phyloP scores from a whole-genome alignment of 2,797 vertebrate species.

The Ctenopoma kingsleyae region DNA sequence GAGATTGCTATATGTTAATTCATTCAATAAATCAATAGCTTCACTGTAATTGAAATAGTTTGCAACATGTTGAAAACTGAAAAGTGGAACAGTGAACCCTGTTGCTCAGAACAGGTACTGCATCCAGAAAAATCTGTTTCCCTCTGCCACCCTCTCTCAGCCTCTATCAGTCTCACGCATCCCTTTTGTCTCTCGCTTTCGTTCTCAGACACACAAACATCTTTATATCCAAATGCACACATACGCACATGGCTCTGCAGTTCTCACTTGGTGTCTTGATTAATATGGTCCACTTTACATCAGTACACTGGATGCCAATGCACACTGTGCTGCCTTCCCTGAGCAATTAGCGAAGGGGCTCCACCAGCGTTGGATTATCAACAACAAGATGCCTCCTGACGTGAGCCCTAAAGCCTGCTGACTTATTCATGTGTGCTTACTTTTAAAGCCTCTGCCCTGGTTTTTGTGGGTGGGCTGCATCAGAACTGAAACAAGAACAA shows the following conservation, averaged over 20 bases:
- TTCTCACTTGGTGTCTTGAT: slow-evolving; percentile 78
- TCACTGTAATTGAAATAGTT: slow-evolving; percentile 76
- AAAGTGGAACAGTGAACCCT: slow-evolving; percentile 83
- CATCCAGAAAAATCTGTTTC: slow-evolving; percentile 14
- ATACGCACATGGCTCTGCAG: slow-evolving; percentile 23
- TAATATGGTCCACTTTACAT: slow-evolving; percentile 86
- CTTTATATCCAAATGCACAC: slow-evolving; percentile 5
- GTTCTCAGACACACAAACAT: slow-evolving; percentile 24
- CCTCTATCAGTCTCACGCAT: slow-evolving; percentile 16
- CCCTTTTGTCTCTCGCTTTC: slow-evolving; percentile 33
- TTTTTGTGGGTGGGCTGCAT: slow-evolving; percentile 72
- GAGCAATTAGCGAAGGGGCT: slow-evolving; percentile 83
- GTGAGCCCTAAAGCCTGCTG: slow-evolving; percentile 79
- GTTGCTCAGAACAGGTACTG: slow-evolving; percentile 69
- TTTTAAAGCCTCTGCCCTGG: slow-evolving; percentile 74
- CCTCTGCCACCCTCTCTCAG: background rate
- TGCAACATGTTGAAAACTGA: slow-evolving; percentile 35
- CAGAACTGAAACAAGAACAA: slow-evolving; percentile 69
- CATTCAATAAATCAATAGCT: slow-evolving; percentile 80
- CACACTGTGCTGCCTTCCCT: slow-evolving; percentile 80
- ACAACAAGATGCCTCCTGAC: slow-evolving; percentile 85
- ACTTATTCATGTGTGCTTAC: slow-evolving; percentile 86
- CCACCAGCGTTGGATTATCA: slow-evolving; percentile 82
- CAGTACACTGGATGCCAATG: slow-evolving; percentile 78
- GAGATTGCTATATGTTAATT: slow-evolving; percentile 83